Conservation (phyloP, 2,113 vertebrate genomes). For the Sylvia atricapilla region DNA sequence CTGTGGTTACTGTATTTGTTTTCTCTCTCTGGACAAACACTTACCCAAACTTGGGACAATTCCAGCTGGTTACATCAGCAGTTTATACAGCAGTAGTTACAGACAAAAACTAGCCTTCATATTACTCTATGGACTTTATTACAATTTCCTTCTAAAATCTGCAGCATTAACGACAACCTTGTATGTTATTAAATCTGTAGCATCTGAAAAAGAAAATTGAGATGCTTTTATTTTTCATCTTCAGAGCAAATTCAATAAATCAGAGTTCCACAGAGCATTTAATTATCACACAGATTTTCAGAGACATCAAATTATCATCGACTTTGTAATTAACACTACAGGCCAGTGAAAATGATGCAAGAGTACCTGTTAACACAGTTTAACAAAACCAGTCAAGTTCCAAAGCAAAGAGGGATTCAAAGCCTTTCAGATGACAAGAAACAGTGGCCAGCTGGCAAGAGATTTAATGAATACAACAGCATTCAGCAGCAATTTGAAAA, state of each 20-base stretch:
- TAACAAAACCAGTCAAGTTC: neutral
- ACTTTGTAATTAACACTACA: neutral
- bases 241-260: neutral
- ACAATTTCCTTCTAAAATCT: slow-evolving; percentile 15
- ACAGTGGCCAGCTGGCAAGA: neutral
- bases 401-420: neutral
- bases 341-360: neutral
- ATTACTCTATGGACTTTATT: neutral
- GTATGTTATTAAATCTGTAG: neutral
- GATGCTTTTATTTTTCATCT: neutral
- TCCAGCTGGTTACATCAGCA: slow-evolving; percentile 14
- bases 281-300: neutral
- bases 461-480: slow-evolving; percentile 14
- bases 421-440: neutral
- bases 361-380: neutral
- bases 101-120: neutral
- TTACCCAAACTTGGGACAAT: slow-evolving; percentile 24
- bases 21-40: slow-evolving; percentile 37
- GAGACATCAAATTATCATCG: neutral
- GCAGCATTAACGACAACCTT: neutral
- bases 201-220: slow-evolving; percentile 14
- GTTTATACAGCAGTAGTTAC: neutral
- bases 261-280: neutral
- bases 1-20: slow-evolving; percentile 15
- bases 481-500: slow-evolving; percentile 13